A percentile compares a stretch with the other conserved stretches of the same genome.
Evolutionary conservation across 2,113 vertebrate genomes (phyloP).

Genomic region (Burhinus bistriatus): DNA sequence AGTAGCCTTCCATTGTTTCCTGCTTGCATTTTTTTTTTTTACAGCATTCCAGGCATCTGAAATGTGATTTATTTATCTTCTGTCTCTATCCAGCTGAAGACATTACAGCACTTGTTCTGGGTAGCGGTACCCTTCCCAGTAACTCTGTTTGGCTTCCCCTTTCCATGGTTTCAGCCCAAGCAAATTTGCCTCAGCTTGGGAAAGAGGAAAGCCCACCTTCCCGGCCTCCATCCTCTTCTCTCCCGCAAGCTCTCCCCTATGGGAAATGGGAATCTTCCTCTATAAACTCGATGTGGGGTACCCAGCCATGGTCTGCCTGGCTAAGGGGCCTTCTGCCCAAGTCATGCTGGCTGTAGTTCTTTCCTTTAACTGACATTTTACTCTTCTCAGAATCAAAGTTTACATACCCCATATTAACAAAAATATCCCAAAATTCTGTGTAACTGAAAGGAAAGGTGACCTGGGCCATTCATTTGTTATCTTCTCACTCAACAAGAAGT

Average conservation of each 20-base stretch:
- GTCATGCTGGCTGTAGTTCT: background rate
- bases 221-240: background rate
- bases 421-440: background rate
- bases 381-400: background rate
- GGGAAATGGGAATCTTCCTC: background rate
- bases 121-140: background rate
- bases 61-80: background rate
- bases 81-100: background rate
- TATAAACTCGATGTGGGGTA: accelerated
- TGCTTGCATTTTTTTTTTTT: background rate
- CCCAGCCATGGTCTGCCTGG: background rate
- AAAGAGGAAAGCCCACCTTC: background rate
- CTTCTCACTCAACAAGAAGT: background rate
- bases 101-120: background rate
- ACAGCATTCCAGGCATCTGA: background rate
- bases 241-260: background rate
- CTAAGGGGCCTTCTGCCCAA: background rate
- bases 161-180: background rate
- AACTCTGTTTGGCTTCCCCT: background rate
- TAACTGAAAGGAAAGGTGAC: background rate
- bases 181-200: background rate
- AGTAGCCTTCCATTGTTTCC: background rate
- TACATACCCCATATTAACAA: background rate
- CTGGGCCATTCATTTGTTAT: background rate
- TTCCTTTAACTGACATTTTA: background rate